Base-by-base conservation (phyloP, 2,113 vertebrate genomes). In the Corydoras sp. region DNA sequence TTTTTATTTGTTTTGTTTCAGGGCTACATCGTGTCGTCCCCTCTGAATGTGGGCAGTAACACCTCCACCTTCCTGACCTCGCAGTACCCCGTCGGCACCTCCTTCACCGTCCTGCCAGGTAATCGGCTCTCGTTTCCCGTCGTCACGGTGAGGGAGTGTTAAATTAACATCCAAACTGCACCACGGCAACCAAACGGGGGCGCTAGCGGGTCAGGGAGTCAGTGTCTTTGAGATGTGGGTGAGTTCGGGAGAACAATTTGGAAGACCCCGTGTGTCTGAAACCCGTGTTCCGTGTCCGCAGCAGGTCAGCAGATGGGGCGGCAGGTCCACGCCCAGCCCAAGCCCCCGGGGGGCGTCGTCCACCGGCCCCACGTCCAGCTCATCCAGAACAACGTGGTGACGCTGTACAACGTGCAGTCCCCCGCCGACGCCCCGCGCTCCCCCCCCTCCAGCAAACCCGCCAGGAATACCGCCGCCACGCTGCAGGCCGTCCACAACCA, bases 71-170 rank as follows among this genome's bases (percentile, higher is more conserved):
- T 95, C 76, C 85, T 91, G 81, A 86, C 92, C 75, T 79, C 85
- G 43, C 92, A 87, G 72, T 94, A 92, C 84, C 90, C 92, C 63
- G 86, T 87, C 69, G 91, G 87, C 79, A 87, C 92, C 61, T 83
- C 92, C 75, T 85, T 93, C 83, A 85, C 88, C 78, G 80, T 92
- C 1, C 73, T 91, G 79, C 82, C 92, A 93, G 95, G 96, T 99
- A 82, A 88, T 14, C 29, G 9, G n/a, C 13, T 61, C 9, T 32
- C 18, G 43, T 61, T 30, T 48, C 15, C 56, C 58, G 18, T 43
- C 29, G 56, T 58, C 30, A 10, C n/a, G n/a, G n/a, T n/a, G n/a
- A n/a, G n/a, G n/a, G n/a, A n/a, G n/a, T n/a, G n/a, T n/a, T n/a
- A n/a, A n/a, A n/a, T n/a, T n/a, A n/a, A n/a, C n/a, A n/a, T n/a